phyloP scores from a whole-genome alignment of 2,797 vertebrate species.

The Danio albolineatus region DNA sequence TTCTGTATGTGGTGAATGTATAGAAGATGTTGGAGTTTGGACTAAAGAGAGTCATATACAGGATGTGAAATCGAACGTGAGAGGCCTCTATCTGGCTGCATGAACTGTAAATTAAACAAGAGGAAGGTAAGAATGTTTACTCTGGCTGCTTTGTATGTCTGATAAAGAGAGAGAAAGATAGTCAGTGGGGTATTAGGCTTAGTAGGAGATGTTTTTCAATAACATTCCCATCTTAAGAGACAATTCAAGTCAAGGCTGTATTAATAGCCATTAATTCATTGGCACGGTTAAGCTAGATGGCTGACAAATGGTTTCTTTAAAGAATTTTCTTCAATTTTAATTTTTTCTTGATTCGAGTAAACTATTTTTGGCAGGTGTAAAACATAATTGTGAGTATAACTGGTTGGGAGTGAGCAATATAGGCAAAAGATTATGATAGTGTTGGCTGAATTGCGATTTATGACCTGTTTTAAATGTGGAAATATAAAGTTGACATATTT shows the following conservation, averaged over 20 bases:
- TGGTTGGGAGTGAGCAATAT: no score
- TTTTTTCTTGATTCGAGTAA: no score
- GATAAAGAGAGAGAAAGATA: neutral
- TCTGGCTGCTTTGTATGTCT: neutral
- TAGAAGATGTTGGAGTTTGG: neutral
- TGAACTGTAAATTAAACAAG: conserved; percentile 29
- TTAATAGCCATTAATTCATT: neutral
- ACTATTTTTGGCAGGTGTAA: no score
- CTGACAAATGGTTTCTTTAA: no score
- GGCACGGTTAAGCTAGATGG: no score
- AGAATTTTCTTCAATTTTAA: no score
- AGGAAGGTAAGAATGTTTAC: conserved; percentile 1
- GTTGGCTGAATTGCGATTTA: no score
- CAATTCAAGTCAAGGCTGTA: neutral
- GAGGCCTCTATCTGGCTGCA: neutral
- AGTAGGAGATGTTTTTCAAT: neutral
- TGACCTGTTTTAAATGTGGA: no score
- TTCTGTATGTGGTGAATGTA: neutral
- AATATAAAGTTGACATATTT: no score
- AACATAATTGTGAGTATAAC: no score
- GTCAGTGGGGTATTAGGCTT: neutral
- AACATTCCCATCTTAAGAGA: neutral
- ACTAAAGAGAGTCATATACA: neutral
- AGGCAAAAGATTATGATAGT: no score
- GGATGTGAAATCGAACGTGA: neutral